Percentiles rank a stretch among this genome's conserved stretches.
phyloP scores from a whole-genome alignment of 2,888 invertebrate genomes.

The Noctua fimbriata region DNA sequence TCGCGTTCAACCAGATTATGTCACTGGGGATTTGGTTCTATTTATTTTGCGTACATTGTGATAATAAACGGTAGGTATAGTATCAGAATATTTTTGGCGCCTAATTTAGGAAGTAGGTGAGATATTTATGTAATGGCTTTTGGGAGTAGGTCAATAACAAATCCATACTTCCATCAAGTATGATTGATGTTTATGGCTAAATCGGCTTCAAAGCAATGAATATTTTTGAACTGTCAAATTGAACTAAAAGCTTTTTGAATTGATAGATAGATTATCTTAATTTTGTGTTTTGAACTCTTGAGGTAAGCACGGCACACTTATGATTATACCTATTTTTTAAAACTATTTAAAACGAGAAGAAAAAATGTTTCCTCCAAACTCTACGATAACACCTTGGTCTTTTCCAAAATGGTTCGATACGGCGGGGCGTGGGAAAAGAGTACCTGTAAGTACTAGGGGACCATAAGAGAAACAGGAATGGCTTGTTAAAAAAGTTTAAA shows the following conservation, averaged over 20 bases:
- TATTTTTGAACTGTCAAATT: conserved; percentile 23
- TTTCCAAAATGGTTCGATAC: too few relatives aligned
- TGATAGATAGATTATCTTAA: not conserved
- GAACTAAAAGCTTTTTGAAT: conserved; percentile 19
- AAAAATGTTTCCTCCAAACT: not conserved
- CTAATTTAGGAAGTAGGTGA: conserved; percentile 51
- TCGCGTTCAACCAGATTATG: conserved; percentile 54
- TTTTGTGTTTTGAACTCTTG: not conserved
- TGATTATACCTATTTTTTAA: not conserved
- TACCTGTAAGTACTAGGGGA: not conserved
- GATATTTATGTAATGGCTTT: conserved; percentile 34
- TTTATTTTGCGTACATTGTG: conserved; percentile 41
- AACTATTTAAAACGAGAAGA: not conserved
- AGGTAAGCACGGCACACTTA: not conserved
- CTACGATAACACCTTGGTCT: not conserved
- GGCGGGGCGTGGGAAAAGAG: not conserved
- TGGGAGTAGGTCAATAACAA: conserved; percentile 48
- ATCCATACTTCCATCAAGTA: conserved; percentile 28
- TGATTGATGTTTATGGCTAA: conserved; percentile 37
- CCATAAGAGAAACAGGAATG: not conserved
- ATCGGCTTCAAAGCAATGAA: conserved; percentile 22
- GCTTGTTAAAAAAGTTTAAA: not conserved
- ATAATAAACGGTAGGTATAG: conserved; percentile 38
- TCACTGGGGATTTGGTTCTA: conserved; percentile 52
- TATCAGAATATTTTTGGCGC: conserved; percentile 25